Evolutionary conservation across 2,888 invertebrate genomes (phyloP).

Genomic region (Electrophaes corylata): DNA sequence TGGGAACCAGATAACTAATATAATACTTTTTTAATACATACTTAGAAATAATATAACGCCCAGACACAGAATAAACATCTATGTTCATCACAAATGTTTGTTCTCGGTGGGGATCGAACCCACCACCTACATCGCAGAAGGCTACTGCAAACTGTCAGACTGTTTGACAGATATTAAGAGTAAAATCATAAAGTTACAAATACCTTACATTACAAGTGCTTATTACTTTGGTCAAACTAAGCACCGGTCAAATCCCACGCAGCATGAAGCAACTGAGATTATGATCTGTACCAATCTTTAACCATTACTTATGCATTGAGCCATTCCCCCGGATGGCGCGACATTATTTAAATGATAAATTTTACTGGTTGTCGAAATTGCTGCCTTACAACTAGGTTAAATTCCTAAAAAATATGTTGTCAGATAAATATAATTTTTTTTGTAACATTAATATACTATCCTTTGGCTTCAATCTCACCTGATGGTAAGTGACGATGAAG

Average conservation of each 20-base stretch:
- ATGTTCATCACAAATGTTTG: too few species aligned
- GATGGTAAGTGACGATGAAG: too few species aligned
- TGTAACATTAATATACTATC: too few species aligned
- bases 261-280: slow-evolving; percentile 20
- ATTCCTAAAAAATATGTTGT: neutral
- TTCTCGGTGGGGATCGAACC: too few species aligned
- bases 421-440: neutral
- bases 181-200: neutral
- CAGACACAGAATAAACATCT: too few species aligned
- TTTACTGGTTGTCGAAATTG: slow-evolving; percentile 9
- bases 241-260: slow-evolving; percentile 17
- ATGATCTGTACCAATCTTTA: slow-evolving; percentile 24
- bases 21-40: too few species aligned
- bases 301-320: slow-evolving; percentile 21
- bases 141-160: too few species aligned
- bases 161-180: too few species aligned
- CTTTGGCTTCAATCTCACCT: too few species aligned
- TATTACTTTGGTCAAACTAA: slow-evolving; percentile 9
- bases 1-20: too few species aligned
- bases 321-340: slow-evolving; percentile 19
- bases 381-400: neutral
- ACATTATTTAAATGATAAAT: slow-evolving; percentile 24
- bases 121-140: too few species aligned
- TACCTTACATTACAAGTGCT: neutral
- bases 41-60: too few species aligned